These are phyloP conservation scores for Thaumetopoea pityocampa DNA, from an alignment of 1,140 invertebrate genomes.

Conservation along the genomic window DNA sequence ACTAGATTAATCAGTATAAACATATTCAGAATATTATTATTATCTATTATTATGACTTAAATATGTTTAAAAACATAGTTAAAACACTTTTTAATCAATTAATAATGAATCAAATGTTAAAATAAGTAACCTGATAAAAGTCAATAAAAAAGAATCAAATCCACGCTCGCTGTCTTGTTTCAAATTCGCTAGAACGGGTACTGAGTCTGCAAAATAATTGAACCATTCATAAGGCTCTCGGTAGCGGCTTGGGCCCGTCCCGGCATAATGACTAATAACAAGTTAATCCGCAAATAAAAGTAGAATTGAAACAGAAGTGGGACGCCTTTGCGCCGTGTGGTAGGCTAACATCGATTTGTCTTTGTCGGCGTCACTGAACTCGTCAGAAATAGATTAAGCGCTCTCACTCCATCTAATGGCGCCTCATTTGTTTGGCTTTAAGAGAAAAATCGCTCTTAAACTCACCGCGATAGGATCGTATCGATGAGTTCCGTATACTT, in stretches of 20 bases:
- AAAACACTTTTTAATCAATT: constrained; percentile 14
- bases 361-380: constrained; percentile 74
- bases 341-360: constrained; percentile 75
- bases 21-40: too few relatives aligned
- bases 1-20: too few relatives aligned
- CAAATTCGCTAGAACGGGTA: constrained; percentile 48
- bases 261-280: constrained; percentile 73
- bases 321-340: constrained; percentile 67
- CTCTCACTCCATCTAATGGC: constrained; percentile 74
- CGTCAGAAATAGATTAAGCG: constrained; percentile 76
- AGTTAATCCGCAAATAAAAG: constrained; percentile 76
- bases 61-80: constrained; percentile 13
- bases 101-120: constrained; percentile 8
- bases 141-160: constrained; percentile 47
- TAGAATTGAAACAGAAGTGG: constrained; percentile 74
- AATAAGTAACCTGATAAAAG: constrained; percentile 31
- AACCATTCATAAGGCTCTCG: constrained; percentile 73
- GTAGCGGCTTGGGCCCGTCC: constrained; percentile 53
- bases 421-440: constrained; percentile 75
- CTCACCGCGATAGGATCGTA: constrained; percentile 64
- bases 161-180: constrained; percentile 38
- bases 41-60: too few relatives aligned
- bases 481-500: constrained; percentile 68
- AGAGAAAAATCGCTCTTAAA: constrained; percentile 74
- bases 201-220: constrained; percentile 68